A percentile compares a stretch with the other conserved stretches of the same genome.
These are phyloP conservation scores for Halichoeres trimaculatus DNA, from an alignment of 2,113 vertebrate species.

Conservation along the genomic window DNA sequence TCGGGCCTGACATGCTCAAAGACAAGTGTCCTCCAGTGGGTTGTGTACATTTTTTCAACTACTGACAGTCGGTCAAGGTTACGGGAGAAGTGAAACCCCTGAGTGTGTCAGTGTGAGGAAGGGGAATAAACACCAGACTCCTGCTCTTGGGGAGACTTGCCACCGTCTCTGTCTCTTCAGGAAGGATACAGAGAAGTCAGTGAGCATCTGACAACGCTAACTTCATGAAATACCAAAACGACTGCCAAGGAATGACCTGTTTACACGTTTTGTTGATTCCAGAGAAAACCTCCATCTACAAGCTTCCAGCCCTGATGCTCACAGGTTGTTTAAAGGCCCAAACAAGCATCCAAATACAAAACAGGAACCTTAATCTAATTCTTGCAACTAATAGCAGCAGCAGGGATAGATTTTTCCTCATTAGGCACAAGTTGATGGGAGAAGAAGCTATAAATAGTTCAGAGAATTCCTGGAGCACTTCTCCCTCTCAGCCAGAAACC, in stretches of 20 bases:
- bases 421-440: conserved; percentile 44
- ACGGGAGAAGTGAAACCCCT: conserved; percentile 56
- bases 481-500: conserved; percentile 38
- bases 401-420: conserved; percentile 40
- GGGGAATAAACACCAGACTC: conserved; percentile 48
- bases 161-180: conserved; percentile 58
- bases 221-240: not conserved
- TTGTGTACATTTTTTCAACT: conserved; percentile 28
- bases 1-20: conserved; percentile 6
- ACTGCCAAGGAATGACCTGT: conserved; percentile 13
- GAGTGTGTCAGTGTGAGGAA: conserved; percentile 56
- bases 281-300: conserved; percentile 4
- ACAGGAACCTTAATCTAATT: not conserved
- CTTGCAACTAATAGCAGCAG: conserved; percentile 41
- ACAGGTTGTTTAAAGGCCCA: not conserved
- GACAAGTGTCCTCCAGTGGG: conserved; percentile 14
- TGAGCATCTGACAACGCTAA: not conserved
- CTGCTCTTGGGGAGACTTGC: conserved; percentile 31
- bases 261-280: not conserved
- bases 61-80: conserved; percentile 34
- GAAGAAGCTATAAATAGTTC: conserved; percentile 66
- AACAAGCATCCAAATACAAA: conserved; percentile 11
- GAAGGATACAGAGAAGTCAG: conserved; percentile 20
- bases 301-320: not conserved
- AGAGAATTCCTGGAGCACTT: conserved; percentile 24